Conservation (phyloP, 2,113 vertebrate genomes). For the Poecilia latipinna region DNA sequence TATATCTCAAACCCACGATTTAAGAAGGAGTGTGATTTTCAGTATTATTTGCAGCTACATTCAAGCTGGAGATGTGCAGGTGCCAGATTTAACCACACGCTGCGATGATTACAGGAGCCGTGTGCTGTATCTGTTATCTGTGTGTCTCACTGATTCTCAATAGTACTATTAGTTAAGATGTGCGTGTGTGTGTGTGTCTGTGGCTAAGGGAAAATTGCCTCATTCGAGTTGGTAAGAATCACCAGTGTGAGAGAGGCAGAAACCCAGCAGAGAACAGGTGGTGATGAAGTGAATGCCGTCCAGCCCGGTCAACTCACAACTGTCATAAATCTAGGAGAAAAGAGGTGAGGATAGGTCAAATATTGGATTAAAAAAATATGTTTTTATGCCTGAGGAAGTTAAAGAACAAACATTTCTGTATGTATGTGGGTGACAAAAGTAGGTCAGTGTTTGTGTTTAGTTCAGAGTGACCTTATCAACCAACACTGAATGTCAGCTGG, state of each 20-base stretch:
- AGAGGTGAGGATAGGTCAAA: background rate
- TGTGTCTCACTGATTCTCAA: slow-evolving; percentile 25
- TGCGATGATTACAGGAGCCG: slow-evolving; percentile 20
- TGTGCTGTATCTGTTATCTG: slow-evolving; percentile 33
- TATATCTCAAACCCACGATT: too few species aligned
- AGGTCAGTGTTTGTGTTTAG: too few species aligned
- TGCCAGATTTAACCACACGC: slow-evolving; percentile 30
- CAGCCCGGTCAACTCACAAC: background rate
- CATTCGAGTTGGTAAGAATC: slow-evolving; percentile 6
- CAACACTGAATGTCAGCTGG: too few species aligned
- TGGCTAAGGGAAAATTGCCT: slow-evolving; percentile 5
- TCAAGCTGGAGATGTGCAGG: background rate
- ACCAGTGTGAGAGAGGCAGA: background rate
- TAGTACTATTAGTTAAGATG: slow-evolving; percentile 43
- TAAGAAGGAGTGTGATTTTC: too few species aligned
- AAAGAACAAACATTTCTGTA: too few species aligned
- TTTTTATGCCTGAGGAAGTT: too few species aligned
- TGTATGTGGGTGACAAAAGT: too few species aligned
- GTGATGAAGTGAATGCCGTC: background rate
- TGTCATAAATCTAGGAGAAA: background rate
- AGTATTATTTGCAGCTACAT: too few species aligned
- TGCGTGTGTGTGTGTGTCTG: too few species aligned
- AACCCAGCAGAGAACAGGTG: background rate
- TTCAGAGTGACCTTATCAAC: too few species aligned
- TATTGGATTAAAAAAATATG: background rate